Base-by-base conservation (phyloP, 2,888 invertebrate genomes). In the Brenthis hecate region DNA sequence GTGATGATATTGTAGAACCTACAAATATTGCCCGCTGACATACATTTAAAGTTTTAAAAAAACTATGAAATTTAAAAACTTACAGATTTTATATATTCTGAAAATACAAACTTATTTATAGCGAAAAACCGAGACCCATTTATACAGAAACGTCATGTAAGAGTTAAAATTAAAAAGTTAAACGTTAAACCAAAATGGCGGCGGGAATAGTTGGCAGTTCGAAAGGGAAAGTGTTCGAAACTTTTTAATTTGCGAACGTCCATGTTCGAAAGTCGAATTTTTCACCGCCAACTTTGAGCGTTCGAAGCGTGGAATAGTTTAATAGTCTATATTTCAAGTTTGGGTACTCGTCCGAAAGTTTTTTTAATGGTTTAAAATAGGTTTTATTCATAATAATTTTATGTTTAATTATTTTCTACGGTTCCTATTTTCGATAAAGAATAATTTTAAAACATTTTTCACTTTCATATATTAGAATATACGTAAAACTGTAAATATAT, bases 191-290 rank as follows among this genome's bases (percentile, higher is more conserved):
- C 87, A 86, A 88, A 89, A 90, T 88, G 89, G 87, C 84, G 82
- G 77, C 77, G 78, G 76, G 80, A 86, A 90, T 90, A 90, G 90
- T 89, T 89, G 74, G 72, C 80, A 88, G 82, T 85, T 85, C 74
- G 80, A 75, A 76, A 84, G 87, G 76, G 90, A 89, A 88, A 89
- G 89, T 90, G 88, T 86, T 85, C 73, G 74, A 81, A 83, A 90
- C 87, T 90, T 89, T 89, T 89, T 88, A 89, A 89, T 90, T 89
- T 89, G 85, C 79, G 80, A 81, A 80, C 80, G 76, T 77, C 80
- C 78, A 72, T 76, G 82, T 83, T 81, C 79, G 79, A 79, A 87
- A 84, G 84, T 85, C 85, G 82, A 85, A 88, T 89, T 89, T 90
- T 89, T 89, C 88, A 88, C 82, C 82, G 80, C 68, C 58, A 75